Evolutionary conservation across 2,888 invertebrate species (phyloP).

Genomic region (Synanthedon formicaeformis): DNA sequence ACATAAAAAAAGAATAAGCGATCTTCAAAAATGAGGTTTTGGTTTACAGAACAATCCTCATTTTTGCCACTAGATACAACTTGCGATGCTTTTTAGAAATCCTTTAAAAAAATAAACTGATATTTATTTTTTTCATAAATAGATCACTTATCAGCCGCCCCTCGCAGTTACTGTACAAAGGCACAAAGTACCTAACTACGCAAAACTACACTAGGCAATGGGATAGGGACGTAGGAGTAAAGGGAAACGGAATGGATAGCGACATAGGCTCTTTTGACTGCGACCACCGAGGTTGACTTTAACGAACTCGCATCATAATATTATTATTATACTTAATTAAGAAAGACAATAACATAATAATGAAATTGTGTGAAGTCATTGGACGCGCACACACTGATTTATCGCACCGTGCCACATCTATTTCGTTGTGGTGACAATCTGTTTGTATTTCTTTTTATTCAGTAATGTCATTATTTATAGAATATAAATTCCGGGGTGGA

Average conservation of each 20-base stretch:
- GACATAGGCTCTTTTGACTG: slow-evolving; percentile 50
- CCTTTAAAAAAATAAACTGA: no score
- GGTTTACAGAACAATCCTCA: no score
- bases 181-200: slow-evolving; percentile 12
- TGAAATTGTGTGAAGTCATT: slow-evolving; percentile 18
- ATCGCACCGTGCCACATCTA: slow-evolving; percentile 54
- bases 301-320: background rate
- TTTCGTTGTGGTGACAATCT: slow-evolving; percentile 61
- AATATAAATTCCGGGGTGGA: background rate
- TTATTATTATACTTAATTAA: no score
- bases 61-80: no score
- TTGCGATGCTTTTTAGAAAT: no score
- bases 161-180: slow-evolving; percentile 25
- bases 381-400: slow-evolving; percentile 37
- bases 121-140: no score
- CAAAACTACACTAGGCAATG: slow-evolving; percentile 23
- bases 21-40: no score
- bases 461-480: background rate
- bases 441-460: slow-evolving; percentile 10
- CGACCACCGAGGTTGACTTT: slow-evolving; percentile 39
- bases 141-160: slow-evolving; percentile 1
- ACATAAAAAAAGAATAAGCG: no score
- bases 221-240: slow-evolving; percentile 1
- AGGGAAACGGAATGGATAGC: slow-evolving; percentile 18
- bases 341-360: slow-evolving; percentile 1